These are phyloP conservation scores for Macquaria ambigua DNA, from an alignment of 2,113 vertebrate species.

Conservation along the genomic window DNA sequence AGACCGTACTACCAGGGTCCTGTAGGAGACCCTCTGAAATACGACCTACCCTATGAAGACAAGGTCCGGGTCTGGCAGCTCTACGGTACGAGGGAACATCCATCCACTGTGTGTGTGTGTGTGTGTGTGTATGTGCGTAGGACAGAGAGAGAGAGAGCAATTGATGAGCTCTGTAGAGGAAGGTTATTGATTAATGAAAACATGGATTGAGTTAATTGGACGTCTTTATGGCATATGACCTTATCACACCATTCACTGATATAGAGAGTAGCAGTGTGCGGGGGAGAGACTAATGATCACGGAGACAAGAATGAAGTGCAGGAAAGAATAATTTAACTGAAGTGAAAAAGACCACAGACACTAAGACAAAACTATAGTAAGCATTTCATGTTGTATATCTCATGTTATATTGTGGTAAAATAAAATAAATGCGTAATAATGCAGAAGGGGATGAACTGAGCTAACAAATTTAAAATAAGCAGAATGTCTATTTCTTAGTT, in stretches of 20 bases:
- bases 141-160: constrained; percentile 11
- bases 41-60: constrained; percentile 94
- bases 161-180: constrained; percentile 28
- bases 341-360: constrained; percentile 5
- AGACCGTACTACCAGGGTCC: constrained; percentile 97
- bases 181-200: constrained; percentile 69
- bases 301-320: constrained; percentile 31
- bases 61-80: constrained; percentile 96
- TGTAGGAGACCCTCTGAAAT: constrained; percentile 95
- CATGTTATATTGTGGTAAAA: not conserved
- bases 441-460: not conserved
- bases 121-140: not conserved
- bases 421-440: not conserved
- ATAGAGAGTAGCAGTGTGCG: constrained; percentile 21
- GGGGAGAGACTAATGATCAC: constrained; percentile 54
- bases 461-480: not conserved
- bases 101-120: not conserved
- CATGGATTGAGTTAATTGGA: constrained; percentile 66
- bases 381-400: not conserved
- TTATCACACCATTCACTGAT: constrained; percentile 59
- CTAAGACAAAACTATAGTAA: not conserved
- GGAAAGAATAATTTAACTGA: constrained; percentile 27
- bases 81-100: constrained; percentile 86
- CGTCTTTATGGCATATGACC: constrained; percentile 68
- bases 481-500: not conserved